Conservation (phyloP, 2,888 invertebrate genomes). For the Prosapia bicincta region DNA sequence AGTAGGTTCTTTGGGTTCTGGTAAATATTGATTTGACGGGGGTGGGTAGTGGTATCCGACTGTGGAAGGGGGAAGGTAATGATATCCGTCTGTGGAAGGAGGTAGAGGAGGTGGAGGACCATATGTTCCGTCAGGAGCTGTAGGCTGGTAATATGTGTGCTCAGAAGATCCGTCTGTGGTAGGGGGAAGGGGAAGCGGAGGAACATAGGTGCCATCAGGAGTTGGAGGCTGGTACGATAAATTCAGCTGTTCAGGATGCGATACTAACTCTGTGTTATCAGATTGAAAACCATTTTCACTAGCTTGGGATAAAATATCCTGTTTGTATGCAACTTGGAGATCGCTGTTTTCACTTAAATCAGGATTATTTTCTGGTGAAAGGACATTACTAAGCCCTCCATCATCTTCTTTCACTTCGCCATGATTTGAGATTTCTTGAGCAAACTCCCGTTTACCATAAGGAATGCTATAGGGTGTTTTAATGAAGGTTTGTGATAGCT, state of each 20-base stretch:
- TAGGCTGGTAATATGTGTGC: not conserved
- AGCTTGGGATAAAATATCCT: not conserved
- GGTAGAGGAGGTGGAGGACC: conserved; percentile 25
- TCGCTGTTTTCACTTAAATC: too few species aligned
- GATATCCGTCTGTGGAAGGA: conserved; percentile 8
- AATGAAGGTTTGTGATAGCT: too few species aligned
- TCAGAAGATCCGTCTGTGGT: too few species aligned
- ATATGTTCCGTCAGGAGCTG: not conserved
- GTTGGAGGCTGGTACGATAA: too few species aligned
- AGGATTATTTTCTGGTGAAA: too few species aligned
- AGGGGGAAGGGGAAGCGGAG: too few species aligned
- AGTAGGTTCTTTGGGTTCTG: conserved; percentile 38
- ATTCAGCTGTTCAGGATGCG: too few species aligned
- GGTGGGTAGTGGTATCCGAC: not conserved
- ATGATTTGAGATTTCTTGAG: too few species aligned
- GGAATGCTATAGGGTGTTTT: too few species aligned
- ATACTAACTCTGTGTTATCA: not conserved
- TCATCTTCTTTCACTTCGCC: too few species aligned
- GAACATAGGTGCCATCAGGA: too few species aligned
- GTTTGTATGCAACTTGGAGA: not conserved
- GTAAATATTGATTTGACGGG: conserved; percentile 16
- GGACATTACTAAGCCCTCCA: not conserved
- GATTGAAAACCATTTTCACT: not conserved
- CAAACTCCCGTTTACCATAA: too few species aligned
- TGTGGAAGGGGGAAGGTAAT: conserved; percentile 14